Conservation (phyloP, 2,113 vertebrate species). For the Solea solea region DNA sequence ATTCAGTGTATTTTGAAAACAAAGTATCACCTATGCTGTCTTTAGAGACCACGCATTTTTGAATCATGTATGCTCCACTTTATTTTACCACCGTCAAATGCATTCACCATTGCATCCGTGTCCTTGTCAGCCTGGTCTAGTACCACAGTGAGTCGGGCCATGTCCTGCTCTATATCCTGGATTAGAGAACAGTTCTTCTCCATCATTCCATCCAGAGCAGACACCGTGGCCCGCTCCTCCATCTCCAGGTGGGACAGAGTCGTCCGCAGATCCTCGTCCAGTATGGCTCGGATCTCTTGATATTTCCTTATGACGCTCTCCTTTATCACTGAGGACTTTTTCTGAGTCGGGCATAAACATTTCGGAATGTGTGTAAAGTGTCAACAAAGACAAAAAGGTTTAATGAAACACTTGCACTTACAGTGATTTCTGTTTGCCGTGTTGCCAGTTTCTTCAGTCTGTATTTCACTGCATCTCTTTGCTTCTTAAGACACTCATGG, state of each 20-base stretch:
- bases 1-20: not conserved
- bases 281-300: constrained; percentile 75
- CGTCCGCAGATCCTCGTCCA: constrained; percentile 78
- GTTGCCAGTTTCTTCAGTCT: constrained; percentile 77
- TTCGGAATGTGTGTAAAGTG: not conserved
- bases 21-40: no score
- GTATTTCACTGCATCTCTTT: constrained; percentile 75
- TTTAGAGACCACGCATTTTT: no score
- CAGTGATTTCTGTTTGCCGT: constrained; percentile 76
- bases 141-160: constrained; percentile 62
- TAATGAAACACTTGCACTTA: constrained; percentile 57
- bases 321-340: constrained; percentile 72
- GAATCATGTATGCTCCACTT: not conserved
- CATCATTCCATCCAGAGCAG: constrained; percentile 71
- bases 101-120: constrained; percentile 52
- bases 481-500: constrained; percentile 70
- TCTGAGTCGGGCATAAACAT: constrained; percentile 62
- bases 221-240: constrained; percentile 76
- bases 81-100: not conserved
- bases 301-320: constrained; percentile 75
- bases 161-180: constrained; percentile 78
- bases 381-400: not conserved
- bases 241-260: constrained; percentile 80
- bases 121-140: constrained; percentile 51
- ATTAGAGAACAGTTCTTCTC: constrained; percentile 76